Evolutionary conservation across 2,113 vertebrate species (phyloP).

Genomic region (Daphoenositta chrysoptera): DNA sequence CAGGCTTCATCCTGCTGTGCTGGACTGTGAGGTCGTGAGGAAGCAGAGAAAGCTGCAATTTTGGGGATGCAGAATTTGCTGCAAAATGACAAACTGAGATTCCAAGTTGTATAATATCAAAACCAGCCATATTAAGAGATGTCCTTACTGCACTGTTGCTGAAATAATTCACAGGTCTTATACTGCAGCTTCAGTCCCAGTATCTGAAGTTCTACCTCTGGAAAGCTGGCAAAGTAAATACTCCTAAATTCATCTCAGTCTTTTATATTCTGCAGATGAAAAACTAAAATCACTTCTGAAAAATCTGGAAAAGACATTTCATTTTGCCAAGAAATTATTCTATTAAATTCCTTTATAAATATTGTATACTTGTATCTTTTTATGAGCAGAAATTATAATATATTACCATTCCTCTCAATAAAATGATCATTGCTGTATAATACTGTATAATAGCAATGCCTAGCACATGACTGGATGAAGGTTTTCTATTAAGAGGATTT

Average conservation of each 20-base stretch:
- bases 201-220: not conserved
- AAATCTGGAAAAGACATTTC: not conserved
- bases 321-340: not conserved
- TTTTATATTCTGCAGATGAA: not conserved
- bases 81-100: not conserved
- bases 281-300: not conserved
- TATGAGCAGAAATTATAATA: not conserved
- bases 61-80: not conserved
- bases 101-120: not conserved
- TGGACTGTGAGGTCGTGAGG: not conserved
- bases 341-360: not conserved
- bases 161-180: not conserved
- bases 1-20: not conserved
- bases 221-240: not conserved
- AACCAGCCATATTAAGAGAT: not conserved
- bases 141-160: not conserved
- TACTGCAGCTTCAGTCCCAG: not conserved
- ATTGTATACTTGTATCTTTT: not conserved
- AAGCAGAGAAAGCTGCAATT: not conserved
- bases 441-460: not conserved
- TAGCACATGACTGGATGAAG: not conserved
- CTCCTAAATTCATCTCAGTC: not conserved
- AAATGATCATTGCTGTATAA: not conserved
- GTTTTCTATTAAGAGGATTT: not conserved
- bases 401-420: not conserved